These are phyloP conservation scores for Itoplectis maculator DNA, from an alignment of 2,888 invertebrate genomes.

Conservation along the genomic window DNA sequence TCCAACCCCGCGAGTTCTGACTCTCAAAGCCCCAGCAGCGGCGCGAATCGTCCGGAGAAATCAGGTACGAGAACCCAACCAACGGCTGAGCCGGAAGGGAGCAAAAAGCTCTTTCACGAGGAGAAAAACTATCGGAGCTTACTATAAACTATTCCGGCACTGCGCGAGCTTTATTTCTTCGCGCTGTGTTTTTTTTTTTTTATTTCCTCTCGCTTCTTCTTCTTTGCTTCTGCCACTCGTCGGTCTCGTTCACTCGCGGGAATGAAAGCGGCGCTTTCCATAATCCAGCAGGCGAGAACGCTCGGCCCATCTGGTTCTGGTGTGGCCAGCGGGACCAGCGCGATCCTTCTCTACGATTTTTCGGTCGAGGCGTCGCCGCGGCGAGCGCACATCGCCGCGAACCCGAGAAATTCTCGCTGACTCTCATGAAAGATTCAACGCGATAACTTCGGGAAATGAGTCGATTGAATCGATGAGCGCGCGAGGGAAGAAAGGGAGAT, in stretches of 20 bases:
- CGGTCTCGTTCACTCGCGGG: slow-evolving; percentile 43
- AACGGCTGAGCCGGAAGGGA: slow-evolving; percentile 1
- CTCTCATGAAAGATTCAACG: slow-evolving; percentile 67
- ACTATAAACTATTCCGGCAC: slow-evolving; percentile 61
- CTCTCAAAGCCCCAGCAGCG: slow-evolving; percentile 48
- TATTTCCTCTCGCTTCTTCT: slow-evolving; percentile 5
- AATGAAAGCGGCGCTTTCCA: slow-evolving; percentile 61
- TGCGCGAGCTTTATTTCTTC: slow-evolving; percentile 34
- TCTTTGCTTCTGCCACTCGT: slow-evolving; percentile 2
- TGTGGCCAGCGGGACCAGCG: slow-evolving; percentile 11
- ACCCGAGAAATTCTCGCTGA: slow-evolving; percentile 45
- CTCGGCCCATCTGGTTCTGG: slow-evolving; percentile 34
- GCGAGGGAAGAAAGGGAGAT: slow-evolving; percentile 37
- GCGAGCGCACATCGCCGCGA: slow-evolving; percentile 22
- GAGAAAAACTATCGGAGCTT: slow-evolving; percentile 57
- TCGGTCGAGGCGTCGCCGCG: slow-evolving; percentile 22
- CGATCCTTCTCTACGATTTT: slow-evolving; percentile 55
- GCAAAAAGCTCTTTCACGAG: slow-evolving; percentile 42
- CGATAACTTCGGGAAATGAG: slow-evolving; percentile 62
- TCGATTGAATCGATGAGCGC: slow-evolving; percentile 63
- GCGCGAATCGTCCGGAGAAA: slow-evolving; percentile 28
- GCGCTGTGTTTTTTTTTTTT: slow-evolving; percentile 10
- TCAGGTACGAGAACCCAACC: slow-evolving; percentile 24
- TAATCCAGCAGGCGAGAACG: slow-evolving; percentile 53
- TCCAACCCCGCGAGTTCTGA: slow-evolving; percentile 14